phyloP scores from a whole-genome alignment of 2,888 invertebrate genomes.

The Dasysyrphus tricinctus region DNA sequence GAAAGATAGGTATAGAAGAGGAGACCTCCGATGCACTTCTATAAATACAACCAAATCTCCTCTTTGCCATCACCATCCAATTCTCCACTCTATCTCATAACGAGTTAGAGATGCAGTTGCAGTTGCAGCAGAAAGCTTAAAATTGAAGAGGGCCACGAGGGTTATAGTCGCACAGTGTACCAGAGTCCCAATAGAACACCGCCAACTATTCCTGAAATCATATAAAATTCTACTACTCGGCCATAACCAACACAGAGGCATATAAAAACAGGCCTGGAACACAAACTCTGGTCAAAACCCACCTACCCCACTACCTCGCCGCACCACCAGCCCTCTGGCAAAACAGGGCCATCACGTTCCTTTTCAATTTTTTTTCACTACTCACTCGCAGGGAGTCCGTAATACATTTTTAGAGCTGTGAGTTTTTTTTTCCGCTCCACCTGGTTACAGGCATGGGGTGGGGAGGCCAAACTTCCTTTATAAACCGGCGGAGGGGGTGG shows the following conservation, averaged over 20 bases:
- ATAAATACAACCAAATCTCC: slow-evolving; percentile 42
- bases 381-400: slow-evolving; percentile 27
- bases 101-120: slow-evolving; percentile 80
- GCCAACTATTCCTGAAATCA: slow-evolving; percentile 67
- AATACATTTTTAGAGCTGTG: slow-evolving; percentile 66
- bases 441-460: slow-evolving; percentile 44
- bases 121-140: slow-evolving; percentile 74
- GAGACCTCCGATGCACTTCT: slow-evolving; percentile 45
- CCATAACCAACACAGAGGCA: slow-evolving; percentile 46
- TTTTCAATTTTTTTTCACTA: slow-evolving; percentile 16
- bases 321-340: background rate
- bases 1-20: background rate
- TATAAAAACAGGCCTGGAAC: slow-evolving; percentile 33
- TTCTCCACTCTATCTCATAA: slow-evolving; percentile 79
- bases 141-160: slow-evolving; percentile 63
- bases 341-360: slow-evolving; percentile 22
- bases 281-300: slow-evolving; percentile 22
- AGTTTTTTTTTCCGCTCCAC: slow-evolving; percentile 32
- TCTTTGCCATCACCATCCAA: slow-evolving; percentile 38
- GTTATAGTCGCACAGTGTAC: slow-evolving; percentile 34
- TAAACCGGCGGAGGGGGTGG: background rate
- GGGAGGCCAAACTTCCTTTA: slow-evolving; percentile 11
- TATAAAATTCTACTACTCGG: slow-evolving; percentile 56
- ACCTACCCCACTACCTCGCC: background rate
- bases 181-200: slow-evolving; percentile 62